phyloP scores from a whole-genome alignment of 2,888 invertebrate genomes.

The Clitarchus hookeri region DNA sequence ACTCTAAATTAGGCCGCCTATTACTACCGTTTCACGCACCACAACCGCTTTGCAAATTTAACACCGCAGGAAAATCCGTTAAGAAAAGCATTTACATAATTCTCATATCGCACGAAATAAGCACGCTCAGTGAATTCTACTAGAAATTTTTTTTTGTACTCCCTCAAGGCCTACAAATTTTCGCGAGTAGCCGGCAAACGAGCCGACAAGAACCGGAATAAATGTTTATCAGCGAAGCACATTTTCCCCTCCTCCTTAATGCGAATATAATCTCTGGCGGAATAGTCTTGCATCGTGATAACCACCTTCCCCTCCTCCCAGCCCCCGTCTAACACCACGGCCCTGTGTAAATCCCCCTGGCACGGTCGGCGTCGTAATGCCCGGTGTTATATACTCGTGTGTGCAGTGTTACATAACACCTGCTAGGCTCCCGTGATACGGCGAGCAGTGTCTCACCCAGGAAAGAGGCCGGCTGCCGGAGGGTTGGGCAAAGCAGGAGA shows the following conservation, averaged over 20 bases:
- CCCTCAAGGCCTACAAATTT: background rate
- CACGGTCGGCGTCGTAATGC: background rate
- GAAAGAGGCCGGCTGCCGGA: background rate
- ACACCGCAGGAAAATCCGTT: background rate
- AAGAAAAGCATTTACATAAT: background rate
- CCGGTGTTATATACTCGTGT: conserved; percentile 1
- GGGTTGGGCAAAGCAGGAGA: no score
- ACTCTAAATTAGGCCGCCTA: background rate
- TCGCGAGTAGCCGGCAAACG: background rate
- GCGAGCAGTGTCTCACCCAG: background rate
- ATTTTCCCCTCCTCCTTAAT: conserved; percentile 1
- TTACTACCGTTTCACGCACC: background rate
- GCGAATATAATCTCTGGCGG: conserved; percentile 14
- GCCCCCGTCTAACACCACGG: no score
- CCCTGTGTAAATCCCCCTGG: background rate
- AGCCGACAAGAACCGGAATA: background rate
- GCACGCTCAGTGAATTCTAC: background rate
- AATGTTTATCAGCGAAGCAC: conserved; percentile 11
- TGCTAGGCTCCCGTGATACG: background rate
- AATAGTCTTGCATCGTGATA: background rate
- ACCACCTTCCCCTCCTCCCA: background rate
- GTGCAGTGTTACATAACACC: background rate
- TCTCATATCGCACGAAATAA: conserved; percentile 14
- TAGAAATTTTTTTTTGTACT: background rate
- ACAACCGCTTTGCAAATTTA: background rate